Conservation (phyloP, 2,113 vertebrate genomes). For the Otolemur garnettii region DNA sequence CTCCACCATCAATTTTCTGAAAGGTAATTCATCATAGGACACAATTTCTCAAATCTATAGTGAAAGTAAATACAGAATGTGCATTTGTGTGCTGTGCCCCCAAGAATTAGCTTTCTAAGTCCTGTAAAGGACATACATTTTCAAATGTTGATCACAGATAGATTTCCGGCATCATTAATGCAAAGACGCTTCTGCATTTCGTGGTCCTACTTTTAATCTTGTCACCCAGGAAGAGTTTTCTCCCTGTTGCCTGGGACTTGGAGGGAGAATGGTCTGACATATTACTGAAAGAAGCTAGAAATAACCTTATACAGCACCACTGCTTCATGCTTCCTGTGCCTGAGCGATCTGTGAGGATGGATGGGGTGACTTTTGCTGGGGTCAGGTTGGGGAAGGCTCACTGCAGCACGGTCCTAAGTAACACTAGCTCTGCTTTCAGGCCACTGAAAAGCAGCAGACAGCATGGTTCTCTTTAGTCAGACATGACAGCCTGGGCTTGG, state of each 20-base stretch:
- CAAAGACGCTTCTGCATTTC: background rate
- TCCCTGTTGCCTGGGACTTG: background rate
- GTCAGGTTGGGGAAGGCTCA: background rate
- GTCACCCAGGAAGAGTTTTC: background rate
- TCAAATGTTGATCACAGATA: background rate
- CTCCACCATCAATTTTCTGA: background rate
- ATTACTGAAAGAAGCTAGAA: background rate
- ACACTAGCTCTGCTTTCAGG: background rate
- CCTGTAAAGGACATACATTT: background rate
- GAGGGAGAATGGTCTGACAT: background rate
- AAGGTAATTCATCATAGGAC: background rate
- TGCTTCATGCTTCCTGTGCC: background rate
- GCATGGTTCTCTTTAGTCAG: background rate
- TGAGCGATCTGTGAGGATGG: background rate
- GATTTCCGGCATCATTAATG: background rate
- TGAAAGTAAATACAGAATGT: background rate
- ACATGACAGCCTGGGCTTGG: background rate
- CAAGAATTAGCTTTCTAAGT: background rate
- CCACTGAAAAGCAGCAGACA: rapidly evolving
- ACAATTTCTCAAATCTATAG: background rate
- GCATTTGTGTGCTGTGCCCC: background rate
- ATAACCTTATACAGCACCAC: slow-evolving; percentile 35
- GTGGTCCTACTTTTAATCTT: background rate
- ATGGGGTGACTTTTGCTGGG: background rate
- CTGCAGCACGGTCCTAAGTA: rapidly evolving